Evolutionary conservation across 2,888 invertebrate genomes (phyloP).

Genomic region (Agrotis exclamationis): DNA sequence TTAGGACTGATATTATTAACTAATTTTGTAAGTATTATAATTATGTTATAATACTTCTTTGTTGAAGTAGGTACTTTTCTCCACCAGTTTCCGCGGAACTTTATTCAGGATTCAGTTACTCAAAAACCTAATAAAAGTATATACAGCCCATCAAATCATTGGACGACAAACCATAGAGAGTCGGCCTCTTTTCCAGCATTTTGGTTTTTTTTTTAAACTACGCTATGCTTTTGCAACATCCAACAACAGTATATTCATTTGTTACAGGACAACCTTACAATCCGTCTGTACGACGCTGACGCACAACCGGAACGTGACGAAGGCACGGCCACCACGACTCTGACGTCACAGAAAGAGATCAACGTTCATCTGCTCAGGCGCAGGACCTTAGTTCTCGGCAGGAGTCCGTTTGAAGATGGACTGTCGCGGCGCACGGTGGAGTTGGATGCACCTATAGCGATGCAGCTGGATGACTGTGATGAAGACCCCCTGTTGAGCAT

Average conservation of each 20-base stretch:
- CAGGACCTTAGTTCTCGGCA: slow-evolving; percentile 82
- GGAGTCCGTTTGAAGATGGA: slow-evolving; percentile 84
- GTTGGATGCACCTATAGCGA: slow-evolving; percentile 89
- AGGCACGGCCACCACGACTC: slow-evolving; percentile 69
- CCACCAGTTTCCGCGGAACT: neutral
- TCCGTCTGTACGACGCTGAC: slow-evolving; percentile 83
- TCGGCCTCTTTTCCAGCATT: neutral
- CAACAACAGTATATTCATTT: neutral
- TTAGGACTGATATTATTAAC: slow-evolving; percentile 89
- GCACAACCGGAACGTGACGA: slow-evolving; percentile 69
- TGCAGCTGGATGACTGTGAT: slow-evolving; percentile 91
- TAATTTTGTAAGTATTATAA: slow-evolving; percentile 82
- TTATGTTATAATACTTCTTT: neutral
- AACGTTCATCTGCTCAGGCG: slow-evolving; percentile 83
- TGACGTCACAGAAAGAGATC: slow-evolving; percentile 79
- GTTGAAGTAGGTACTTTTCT: too few species aligned
- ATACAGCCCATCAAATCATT: neutral
- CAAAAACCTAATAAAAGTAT: neutral
- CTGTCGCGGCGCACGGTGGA: slow-evolving; percentile 76
- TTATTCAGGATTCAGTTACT: neutral
- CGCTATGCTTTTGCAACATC: neutral
- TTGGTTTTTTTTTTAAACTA: neutral
- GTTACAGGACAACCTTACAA: slow-evolving; percentile 82
- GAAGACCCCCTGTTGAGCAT: slow-evolving; percentile 96
- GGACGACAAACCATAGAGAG: neutral